Evolutionary conservation across 2,113 vertebrate genomes (phyloP).

Genomic region (Mesitornis unicolor): DNA sequence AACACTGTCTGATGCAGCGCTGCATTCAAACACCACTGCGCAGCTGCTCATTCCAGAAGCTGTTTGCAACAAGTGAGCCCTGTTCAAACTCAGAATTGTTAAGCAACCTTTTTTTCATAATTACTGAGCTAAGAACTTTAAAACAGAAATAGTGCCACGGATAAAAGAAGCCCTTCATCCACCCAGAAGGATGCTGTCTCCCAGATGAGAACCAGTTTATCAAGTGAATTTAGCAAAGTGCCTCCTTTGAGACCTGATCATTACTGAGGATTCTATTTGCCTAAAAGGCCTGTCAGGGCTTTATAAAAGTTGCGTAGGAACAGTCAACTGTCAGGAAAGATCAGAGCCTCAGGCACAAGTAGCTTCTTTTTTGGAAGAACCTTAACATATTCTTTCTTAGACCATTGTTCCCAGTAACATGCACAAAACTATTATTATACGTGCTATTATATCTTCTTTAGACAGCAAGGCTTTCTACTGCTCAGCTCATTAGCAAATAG

Average conservation of each 20-base stretch:
- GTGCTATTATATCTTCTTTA: background rate
- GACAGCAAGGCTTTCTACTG: background rate
- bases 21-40: background rate
- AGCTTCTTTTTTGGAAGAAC: background rate
- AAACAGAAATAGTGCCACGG: background rate
- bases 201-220: background rate
- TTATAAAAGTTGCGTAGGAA: background rate
- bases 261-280: background rate
- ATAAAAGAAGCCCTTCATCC: background rate
- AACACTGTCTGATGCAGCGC: fast-evolving
- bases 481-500: background rate
- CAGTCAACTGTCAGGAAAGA: conserved; percentile 5
- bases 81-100: background rate
- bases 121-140: background rate
- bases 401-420: background rate
- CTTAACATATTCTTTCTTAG: background rate
- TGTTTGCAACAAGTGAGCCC: background rate
- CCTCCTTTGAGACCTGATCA: conserved; percentile 13
- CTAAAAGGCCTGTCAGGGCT: background rate
- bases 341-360: background rate
- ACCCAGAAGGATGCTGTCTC: background rate
- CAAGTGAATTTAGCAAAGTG: background rate
- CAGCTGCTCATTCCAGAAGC: background rate
- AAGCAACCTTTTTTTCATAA: background rate
- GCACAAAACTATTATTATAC: background rate